Conservation (phyloP, 2,113 vertebrate genomes). For the Myiagra hebetior region DNA sequence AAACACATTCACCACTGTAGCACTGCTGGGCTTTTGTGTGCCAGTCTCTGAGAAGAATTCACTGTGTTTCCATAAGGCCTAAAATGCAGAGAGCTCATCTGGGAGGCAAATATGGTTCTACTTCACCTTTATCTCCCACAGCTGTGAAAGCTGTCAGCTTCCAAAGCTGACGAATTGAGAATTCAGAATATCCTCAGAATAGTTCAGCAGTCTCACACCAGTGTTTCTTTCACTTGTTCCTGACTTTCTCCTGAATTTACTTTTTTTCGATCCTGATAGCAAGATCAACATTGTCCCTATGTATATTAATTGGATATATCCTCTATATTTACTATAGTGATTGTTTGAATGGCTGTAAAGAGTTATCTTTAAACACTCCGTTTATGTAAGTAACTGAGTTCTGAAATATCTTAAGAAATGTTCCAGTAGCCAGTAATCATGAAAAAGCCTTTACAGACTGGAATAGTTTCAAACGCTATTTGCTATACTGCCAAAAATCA, state of each 20-base stretch:
- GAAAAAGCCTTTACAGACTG: neutral
- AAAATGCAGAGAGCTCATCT: neutral
- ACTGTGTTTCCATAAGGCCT: neutral
- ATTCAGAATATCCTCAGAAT: neutral
- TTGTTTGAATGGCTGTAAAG: neutral
- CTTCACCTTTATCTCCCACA: slow-evolving; percentile 1
- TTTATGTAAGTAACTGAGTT: neutral
- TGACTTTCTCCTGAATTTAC: neutral
- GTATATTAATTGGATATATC: neutral
- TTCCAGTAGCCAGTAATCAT: neutral
- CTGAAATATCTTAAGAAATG: neutral
- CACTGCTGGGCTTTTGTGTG: neutral
- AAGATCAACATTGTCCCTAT: neutral
- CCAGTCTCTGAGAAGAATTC: neutral
- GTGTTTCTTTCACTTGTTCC: neutral
- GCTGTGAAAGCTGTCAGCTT: neutral
- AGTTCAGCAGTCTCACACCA: neutral
- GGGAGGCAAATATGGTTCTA: neutral
- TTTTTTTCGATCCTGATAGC: neutral
- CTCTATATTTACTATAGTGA: neutral
- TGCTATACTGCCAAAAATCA: slow-evolving; percentile 8
- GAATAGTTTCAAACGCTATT: neutral
- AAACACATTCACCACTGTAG: neutral
- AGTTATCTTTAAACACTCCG: neutral
- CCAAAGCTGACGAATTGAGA: neutral